These are phyloP conservation scores for Pocillopora damicornis DNA, from an alignment of 64 coral and sea anemone genomes.

Conservation along the genomic window DNA sequence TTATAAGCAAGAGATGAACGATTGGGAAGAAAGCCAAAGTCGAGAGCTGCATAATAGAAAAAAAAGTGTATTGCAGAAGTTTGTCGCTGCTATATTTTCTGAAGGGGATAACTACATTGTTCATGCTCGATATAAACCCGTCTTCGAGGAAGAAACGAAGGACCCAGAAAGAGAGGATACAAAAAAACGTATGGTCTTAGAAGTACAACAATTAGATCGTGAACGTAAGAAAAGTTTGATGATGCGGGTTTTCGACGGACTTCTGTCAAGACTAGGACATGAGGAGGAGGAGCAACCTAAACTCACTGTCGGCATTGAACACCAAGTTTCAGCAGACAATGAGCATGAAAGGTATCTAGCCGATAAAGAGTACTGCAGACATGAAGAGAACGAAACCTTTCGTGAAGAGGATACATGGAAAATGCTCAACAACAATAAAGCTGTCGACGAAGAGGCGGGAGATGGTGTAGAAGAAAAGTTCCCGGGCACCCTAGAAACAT, in stretches of 20 bases:
- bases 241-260: not conserved
- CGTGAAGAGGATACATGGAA: not conserved
- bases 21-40: not conserved
- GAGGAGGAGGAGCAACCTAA: not conserved
- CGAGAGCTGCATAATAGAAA: not conserved
- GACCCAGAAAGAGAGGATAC: not conserved
- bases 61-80: not conserved
- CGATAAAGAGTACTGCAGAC: not conserved
- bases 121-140: not conserved
- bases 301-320: not conserved
- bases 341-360: not conserved
- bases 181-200: not conserved
- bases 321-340: not conserved
- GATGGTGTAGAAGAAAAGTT: not conserved
- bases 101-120: not conserved
- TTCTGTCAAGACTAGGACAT: not conserved
- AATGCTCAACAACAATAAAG: not conserved
- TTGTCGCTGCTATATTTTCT: not conserved
- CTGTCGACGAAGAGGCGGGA: not conserved
- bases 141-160: not conserved
- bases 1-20: not conserved
- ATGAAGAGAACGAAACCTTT: not conserved
- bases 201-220: not conserved
- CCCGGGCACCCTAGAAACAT: no score
- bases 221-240: not conserved